A percentile compares a stretch with the other conserved stretches of the same genome.
phyloP scores from a whole-genome alignment of 2,113 vertebrate genomes.

The Caloenas nicobarica region DNA sequence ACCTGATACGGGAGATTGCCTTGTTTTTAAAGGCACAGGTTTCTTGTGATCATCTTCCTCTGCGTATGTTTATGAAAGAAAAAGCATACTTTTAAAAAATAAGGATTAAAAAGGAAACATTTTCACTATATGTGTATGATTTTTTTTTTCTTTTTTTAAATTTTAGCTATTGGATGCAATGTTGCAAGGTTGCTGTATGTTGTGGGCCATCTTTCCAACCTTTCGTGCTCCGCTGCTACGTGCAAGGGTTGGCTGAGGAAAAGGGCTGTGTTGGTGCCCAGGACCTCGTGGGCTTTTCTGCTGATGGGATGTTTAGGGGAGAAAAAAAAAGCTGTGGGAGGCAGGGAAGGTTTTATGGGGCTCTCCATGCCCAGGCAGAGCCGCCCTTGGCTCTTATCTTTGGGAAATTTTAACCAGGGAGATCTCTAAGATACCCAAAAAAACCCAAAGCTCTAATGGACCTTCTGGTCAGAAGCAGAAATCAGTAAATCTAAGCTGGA shows the following conservation, averaged over 20 bases:
- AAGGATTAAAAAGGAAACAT: constrained; percentile 28
- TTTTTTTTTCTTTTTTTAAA: neutral
- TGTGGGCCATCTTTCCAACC: neutral
- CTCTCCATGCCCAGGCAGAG: neutral
- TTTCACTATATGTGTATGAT: neutral
- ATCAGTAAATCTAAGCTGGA: neutral
- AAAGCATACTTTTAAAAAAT: neutral
- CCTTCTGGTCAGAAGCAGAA: neutral
- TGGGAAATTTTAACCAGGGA: neutral
- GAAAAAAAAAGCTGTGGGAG: neutral
- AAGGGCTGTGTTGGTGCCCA: neutral
- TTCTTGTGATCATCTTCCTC: neutral
- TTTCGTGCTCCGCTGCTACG: neutral
- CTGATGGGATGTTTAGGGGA: accelerated
- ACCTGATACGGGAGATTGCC: neutral
- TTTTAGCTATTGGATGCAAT: neutral
- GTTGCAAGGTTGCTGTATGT: neutral
- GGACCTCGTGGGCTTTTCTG: neutral
- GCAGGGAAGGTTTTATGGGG: too few species aligned
- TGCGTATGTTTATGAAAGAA: neutral
- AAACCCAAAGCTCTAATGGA: neutral
- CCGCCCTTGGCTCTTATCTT: neutral
- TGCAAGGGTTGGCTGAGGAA: neutral
- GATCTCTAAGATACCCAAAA: neutral
- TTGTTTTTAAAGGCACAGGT: neutral